Conservation (phyloP, 2,888 invertebrate species). For the Epistrophella euchroma region DNA sequence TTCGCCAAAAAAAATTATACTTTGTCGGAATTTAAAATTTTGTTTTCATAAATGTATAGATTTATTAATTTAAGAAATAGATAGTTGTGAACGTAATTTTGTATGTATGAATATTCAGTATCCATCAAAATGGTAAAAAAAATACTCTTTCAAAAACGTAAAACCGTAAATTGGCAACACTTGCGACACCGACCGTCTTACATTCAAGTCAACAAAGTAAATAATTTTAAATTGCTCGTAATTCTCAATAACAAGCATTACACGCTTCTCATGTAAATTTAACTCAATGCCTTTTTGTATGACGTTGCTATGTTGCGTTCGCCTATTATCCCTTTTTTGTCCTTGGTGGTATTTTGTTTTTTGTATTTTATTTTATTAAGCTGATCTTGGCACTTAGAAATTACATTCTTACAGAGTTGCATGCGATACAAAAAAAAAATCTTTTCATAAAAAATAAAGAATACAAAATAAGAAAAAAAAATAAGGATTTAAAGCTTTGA, state of each 20-base stretch:
- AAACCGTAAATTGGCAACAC: conserved; percentile 1
- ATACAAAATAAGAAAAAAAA: conserved; percentile 15
- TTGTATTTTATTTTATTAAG: conserved; percentile 37
- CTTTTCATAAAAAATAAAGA: background rate
- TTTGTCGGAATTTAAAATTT: too few species aligned
- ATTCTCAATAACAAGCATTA: conserved; percentile 76
- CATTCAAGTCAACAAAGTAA: conserved; percentile 66
- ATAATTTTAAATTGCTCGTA: conserved; percentile 77
- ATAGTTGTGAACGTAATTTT: too few species aligned
- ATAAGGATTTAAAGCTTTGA: conserved; percentile 54
- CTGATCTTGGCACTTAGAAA: conserved; percentile 61
- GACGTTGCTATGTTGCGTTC: conserved; percentile 52
- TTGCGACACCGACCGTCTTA: conserved; percentile 3
- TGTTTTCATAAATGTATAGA: too few species aligned
- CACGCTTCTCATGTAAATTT: conserved; percentile 74
- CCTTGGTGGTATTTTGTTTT: conserved; percentile 14
- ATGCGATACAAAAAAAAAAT: conserved; percentile 26
- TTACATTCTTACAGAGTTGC: conserved; percentile 64
- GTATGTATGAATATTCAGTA: too few species aligned
- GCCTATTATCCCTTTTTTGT: conserved; percentile 48
- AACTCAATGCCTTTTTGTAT: conserved; percentile 31
- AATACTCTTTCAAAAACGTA: background rate
- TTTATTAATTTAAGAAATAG: too few species aligned
- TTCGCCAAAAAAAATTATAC: too few species aligned
- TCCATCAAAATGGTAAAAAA: too few species aligned